Evolutionary conservation across 2,113 vertebrate genomes (phyloP).

Genomic region (Xiphophorus hellerii): DNA sequence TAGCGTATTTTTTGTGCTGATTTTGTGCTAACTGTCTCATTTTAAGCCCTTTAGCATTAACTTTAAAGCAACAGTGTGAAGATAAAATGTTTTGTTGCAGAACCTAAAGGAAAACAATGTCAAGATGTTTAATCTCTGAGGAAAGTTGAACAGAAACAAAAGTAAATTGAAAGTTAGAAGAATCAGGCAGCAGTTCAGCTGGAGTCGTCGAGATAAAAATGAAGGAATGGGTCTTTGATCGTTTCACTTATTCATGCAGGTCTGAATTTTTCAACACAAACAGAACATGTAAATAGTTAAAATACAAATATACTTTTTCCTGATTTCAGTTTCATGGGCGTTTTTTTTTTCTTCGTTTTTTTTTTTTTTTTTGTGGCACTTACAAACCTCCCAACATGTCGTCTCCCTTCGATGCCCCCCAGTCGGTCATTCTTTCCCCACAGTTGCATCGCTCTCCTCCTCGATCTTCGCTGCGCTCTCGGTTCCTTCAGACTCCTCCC

Average conservation of each 20-base stretch:
- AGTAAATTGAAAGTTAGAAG: slow-evolving; percentile 15
- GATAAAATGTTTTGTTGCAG: background rate
- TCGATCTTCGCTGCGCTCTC: slow-evolving; percentile 16
- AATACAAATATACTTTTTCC: slow-evolving; percentile 77
- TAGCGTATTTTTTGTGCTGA: background rate
- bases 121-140: slow-evolving; percentile 14
- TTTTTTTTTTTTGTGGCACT: slow-evolving; percentile 42
- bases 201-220: slow-evolving; percentile 78
- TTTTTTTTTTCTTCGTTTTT: background rate
- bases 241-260: slow-evolving; percentile 30
- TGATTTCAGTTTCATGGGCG: slow-evolving; percentile 69
- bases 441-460: slow-evolving; percentile 30
- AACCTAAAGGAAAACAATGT: background rate
- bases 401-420: slow-evolving; percentile 22
- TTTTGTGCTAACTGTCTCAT: background rate
- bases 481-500: slow-evolving; percentile 6
- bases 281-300: slow-evolving; percentile 68
- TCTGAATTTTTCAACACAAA: slow-evolving; percentile 55
- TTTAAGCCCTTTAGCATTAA: slow-evolving; percentile 10
- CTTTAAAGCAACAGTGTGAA: slow-evolving; percentile 4
- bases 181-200: slow-evolving; percentile 80
- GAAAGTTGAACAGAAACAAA: slow-evolving; percentile 10
- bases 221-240: slow-evolving; percentile 42
- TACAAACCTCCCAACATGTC: slow-evolving; percentile 58
- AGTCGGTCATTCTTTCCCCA: slow-evolving; percentile 36